Evolutionary conservation across 2,113 vertebrate species (phyloP), one percentile per base, ranked within the genome.

Genomic region (Thymallus thymallus): DNA sequence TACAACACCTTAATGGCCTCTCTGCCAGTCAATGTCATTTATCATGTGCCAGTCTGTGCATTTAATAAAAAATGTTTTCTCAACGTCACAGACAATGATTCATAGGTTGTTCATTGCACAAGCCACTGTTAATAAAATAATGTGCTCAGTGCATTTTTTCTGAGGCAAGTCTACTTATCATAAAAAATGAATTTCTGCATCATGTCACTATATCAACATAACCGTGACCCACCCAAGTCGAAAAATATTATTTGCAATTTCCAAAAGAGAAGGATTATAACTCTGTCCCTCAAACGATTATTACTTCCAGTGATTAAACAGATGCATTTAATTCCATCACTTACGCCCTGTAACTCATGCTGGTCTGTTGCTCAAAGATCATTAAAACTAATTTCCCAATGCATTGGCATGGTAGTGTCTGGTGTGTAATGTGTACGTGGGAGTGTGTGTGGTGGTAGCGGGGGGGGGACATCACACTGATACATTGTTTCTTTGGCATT

Each of bases 331-430:
- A 63, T 72, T 70, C 29, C 73, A 73, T 72, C 58, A 41, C 72
- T 73, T 64, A 18, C 56, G 35, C 46, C 69, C 22, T 26, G 13
- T 69, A 60, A 73, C 78, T 76, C 78, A 79, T 77, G 76, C 76
- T 81, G 86, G n/a, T 76, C 73, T 79, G 82, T 77, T 60, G 56
- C 84, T 76, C 72, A 82, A 72, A 74, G 67, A 82, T 86, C 84
- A 85, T 82, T 85, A 81, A 82, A 82, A 78, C 68, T 61, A 48
- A 81, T 83, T 81, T 46, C 48, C 67, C 76, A 23, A 30, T 30
- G 30, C 30, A 30, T 30, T 30, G 30, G 30, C 30, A 30, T 30
- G 30, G 30, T 30, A 4, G 60, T 78, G 73, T 16, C 30, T 4
- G 3, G 32, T 69, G 65, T 20, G 65, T 35, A n/a, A 32, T 20